Evolutionary conservation across 2,113 vertebrate genomes (phyloP).

Genomic region (Silurus meridionalis): DNA sequence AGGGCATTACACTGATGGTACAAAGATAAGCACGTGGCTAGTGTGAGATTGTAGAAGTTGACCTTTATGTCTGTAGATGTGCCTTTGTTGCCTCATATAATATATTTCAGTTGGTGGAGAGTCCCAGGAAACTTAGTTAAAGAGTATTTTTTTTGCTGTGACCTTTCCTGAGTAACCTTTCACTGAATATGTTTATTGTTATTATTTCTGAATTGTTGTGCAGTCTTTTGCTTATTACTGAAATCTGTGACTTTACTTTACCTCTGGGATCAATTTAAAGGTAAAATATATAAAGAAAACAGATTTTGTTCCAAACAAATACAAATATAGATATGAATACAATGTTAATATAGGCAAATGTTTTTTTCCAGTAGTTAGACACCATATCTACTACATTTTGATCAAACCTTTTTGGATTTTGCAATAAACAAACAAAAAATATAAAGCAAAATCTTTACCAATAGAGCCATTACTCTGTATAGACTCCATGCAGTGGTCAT

Average conservation of each 20-base stretch:
- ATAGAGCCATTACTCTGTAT: neutral
- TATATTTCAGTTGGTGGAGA: neutral
- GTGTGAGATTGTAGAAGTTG: neutral
- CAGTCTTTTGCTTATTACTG: no score
- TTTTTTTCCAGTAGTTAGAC: neutral
- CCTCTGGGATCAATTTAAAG: no score
- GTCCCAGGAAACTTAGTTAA: neutral
- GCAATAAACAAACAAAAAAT: no score
- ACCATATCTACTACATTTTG: neutral
- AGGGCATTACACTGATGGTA: neutral
- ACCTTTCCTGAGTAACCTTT: neutral
- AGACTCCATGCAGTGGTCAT: neutral
- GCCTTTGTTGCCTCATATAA: neutral
- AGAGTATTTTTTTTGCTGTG: neutral
- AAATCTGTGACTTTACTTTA: no score
- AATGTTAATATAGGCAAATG: neutral
- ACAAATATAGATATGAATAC: neutral
- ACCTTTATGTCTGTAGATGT: neutral
- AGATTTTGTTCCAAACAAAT: neutral
- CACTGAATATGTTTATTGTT: neutral
- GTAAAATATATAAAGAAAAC: neutral
- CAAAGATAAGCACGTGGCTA: conserved; percentile 10
- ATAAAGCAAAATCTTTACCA: neutral
- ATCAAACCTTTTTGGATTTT: neutral
- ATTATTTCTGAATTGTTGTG: neutral